These are phyloP conservation scores for Hirtodrosophila cameraria DNA, from an alignment of 2,888 invertebrate genomes.

Conservation along the genomic window DNA sequence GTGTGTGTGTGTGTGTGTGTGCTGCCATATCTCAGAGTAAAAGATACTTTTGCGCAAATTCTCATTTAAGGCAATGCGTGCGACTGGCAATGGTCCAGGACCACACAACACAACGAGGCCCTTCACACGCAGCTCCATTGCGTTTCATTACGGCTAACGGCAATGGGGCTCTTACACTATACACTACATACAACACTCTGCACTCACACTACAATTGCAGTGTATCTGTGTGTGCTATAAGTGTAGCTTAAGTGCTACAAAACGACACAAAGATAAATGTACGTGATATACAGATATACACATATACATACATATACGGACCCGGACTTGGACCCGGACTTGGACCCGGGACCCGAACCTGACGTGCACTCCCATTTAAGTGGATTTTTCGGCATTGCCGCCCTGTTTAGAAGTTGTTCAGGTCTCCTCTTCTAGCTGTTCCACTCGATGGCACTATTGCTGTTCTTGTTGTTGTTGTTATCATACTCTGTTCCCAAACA, in stretches of 20 bases:
- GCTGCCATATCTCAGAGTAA: constrained; percentile 42
- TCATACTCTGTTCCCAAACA: constrained; percentile 13
- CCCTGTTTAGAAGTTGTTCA: constrained; percentile 40
- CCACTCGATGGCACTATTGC: constrained; percentile 1
- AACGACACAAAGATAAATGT: constrained; percentile 78
- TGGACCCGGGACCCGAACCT: constrained; percentile 21
- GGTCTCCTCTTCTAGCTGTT: background rate
- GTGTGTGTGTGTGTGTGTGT: constrained; percentile 26
- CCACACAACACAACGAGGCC: constrained; percentile 54
- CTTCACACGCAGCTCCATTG: constrained; percentile 70
- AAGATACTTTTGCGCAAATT: constrained; percentile 56
- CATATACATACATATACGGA: constrained; percentile 14
- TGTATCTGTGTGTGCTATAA: constrained; percentile 42
- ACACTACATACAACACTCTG: too few relatives aligned
- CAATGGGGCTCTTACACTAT: constrained; percentile 50
- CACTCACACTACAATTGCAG: background rate
- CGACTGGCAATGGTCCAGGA: constrained; percentile 34
- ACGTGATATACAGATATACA: constrained; percentile 64
- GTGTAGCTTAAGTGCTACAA: constrained; percentile 76
- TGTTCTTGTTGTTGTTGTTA: constrained; percentile 16
- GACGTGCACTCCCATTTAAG: constrained; percentile 71
- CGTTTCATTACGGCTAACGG: constrained; percentile 75
- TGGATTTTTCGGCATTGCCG: constrained; percentile 61
- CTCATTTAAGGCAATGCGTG: constrained; percentile 50
- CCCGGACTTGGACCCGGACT: constrained; percentile 30